phyloP scores from a whole-genome alignment of 1,140 invertebrate genomes.

The Lamellibrachia luymesi region DNA sequence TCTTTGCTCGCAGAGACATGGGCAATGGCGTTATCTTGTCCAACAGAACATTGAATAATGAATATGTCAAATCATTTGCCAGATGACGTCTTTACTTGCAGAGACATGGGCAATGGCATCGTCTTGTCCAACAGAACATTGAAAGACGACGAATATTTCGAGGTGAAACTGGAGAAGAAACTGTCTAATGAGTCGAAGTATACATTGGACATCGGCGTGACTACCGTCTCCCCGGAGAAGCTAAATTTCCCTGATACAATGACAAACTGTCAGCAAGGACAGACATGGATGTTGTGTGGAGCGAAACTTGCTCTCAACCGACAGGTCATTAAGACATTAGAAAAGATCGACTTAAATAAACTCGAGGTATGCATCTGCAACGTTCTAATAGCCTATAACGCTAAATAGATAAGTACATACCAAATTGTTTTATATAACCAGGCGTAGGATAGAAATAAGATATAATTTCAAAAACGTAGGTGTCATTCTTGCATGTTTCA shows the following conservation, averaged over 20 bases:
- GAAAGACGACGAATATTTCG: background rate
- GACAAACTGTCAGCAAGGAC: background rate
- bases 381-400: background rate
- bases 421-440: background rate
- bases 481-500: too few species aligned
- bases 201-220: background rate
- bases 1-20: too few species aligned
- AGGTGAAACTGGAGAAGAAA: background rate
- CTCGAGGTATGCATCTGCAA: background rate
- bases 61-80: background rate
- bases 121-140: background rate
- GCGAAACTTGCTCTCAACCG: background rate
- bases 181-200: background rate
- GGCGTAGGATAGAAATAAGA: background rate
- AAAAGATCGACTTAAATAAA: background rate
- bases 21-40: background rate
- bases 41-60: background rate
- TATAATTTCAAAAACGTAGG: too few species aligned
- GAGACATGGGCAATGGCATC: background rate
- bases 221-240: background rate
- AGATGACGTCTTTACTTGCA: background rate
- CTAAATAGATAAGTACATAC: background rate
- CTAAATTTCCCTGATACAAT: background rate
- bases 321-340: background rate
- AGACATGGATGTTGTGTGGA: background rate